phyloP scores from a whole-genome alignment of 2,888 invertebrate genomes.

The Eumerus sabulonum region DNA sequence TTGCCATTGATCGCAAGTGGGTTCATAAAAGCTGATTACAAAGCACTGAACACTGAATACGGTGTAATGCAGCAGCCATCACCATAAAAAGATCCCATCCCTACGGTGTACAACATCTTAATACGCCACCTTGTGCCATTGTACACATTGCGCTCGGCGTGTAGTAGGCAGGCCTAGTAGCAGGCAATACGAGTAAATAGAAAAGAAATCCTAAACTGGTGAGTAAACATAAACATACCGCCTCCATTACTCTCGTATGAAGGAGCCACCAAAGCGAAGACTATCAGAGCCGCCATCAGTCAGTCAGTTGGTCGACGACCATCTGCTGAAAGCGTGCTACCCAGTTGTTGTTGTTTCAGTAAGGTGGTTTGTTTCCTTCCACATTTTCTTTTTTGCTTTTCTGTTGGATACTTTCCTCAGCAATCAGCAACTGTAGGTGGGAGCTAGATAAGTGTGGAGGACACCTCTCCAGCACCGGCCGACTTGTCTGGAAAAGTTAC shows the following conservation, averaged over 20 bases:
- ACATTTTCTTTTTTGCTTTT: slow-evolving; percentile 14
- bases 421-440: slow-evolving; percentile 40
- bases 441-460: slow-evolving; percentile 33
- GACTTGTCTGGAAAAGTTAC: slow-evolving; percentile 42
- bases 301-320: slow-evolving; percentile 53
- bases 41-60: slow-evolving; percentile 45
- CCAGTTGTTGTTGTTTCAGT: slow-evolving; percentile 18
- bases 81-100: slow-evolving; percentile 36
- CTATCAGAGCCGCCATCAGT: slow-evolving; percentile 55
- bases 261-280: slow-evolving; percentile 41
- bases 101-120: slow-evolving; percentile 47
- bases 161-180: slow-evolving; percentile 47
- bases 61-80: slow-evolving; percentile 30
- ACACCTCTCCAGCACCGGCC: slow-evolving; percentile 42
- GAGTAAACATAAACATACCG: slow-evolving; percentile 56
- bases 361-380: slow-evolving; percentile 11
- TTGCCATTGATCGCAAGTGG: slow-evolving; percentile 41
- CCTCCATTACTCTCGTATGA: slow-evolving; percentile 47
- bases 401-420: slow-evolving; percentile 4
- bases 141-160: slow-evolving; percentile 42
- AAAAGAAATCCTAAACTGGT: slow-evolving; percentile 60
- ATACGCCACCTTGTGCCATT: slow-evolving; percentile 56
- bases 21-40: slow-evolving; percentile 54
- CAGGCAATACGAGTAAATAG: slow-evolving; percentile 41
- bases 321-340: slow-evolving; percentile 18